Conservation (phyloP, 2,113 vertebrate species). For the Pelvicachromis taeniatus region DNA sequence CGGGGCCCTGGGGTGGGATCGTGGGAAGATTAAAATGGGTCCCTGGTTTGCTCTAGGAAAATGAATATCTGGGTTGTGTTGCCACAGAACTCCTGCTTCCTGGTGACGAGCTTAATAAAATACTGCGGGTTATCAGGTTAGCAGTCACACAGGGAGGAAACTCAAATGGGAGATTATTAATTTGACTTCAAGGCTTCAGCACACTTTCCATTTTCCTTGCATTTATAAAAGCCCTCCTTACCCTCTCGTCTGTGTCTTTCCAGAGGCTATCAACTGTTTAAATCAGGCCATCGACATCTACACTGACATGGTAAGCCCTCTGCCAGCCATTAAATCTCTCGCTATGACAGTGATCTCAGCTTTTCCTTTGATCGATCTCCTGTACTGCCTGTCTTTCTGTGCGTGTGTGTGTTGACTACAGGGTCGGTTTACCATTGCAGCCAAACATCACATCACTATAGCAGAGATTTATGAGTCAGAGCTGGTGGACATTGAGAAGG, state of each 20-base stretch:
- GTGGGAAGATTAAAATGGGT: neutral
- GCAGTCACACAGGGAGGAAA: neutral
- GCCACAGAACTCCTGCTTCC: neutral
- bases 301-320: constrained; percentile 94
- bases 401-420: constrained; percentile 43
- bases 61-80: constrained; percentile 9
- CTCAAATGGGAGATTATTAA: neutral
- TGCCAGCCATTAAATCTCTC: fast-evolving
- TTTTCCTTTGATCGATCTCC: neutral
- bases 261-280: constrained; percentile 99
- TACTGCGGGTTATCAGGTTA: constrained; percentile 10
- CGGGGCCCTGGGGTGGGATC: neutral
- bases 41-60: neutral
- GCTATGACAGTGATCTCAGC: neutral
- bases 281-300: constrained; percentile 99
- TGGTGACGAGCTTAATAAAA: neutral
- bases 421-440: constrained; percentile 96
- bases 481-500: constrained; percentile 97
- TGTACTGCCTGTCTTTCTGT: neutral
- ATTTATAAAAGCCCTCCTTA: neutral
- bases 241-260: constrained; percentile 63
- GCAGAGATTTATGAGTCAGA: constrained; percentile 96
- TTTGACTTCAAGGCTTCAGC: neutral
- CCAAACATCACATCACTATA: constrained; percentile 99
- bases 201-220: constrained; percentile 53